Conservation (phyloP, 2,888 invertebrate species). For the Panzeria rudis region DNA sequence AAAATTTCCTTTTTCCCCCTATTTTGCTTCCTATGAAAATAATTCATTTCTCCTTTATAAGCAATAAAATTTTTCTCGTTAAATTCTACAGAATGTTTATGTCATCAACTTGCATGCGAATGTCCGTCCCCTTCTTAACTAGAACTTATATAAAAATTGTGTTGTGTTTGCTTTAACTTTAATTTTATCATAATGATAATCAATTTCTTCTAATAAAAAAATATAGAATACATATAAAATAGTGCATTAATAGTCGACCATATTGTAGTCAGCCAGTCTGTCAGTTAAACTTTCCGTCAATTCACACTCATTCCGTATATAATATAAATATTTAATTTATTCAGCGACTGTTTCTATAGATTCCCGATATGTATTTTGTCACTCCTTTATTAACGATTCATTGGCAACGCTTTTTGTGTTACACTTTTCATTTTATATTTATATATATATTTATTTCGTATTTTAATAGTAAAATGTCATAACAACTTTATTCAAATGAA, state of each 20-base stretch:
- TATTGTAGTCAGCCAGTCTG: slow-evolving; percentile 24
- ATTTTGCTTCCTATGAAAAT: background rate
- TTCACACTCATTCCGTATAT: slow-evolving; percentile 1
- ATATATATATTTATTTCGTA: background rate
- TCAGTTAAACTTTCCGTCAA: background rate
- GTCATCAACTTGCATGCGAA: background rate
- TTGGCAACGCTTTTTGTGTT: slow-evolving; percentile 24
- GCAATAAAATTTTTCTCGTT: background rate
- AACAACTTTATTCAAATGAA: slow-evolving; percentile 24
- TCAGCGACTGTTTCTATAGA: slow-evolving; percentile 20
- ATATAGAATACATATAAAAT: background rate
- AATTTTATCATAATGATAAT: slow-evolving; percentile 12
- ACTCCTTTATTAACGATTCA: slow-evolving; percentile 6
- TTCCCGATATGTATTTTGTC: background rate
- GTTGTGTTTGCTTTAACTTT: background rate
- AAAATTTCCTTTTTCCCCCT: too few species aligned
- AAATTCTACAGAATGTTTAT: background rate
- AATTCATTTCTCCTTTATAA: background rate
- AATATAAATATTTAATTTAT: slow-evolving; percentile 21
- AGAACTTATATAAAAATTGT: background rate
- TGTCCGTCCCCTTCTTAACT: background rate
- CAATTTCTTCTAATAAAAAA: background rate
- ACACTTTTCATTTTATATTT: slow-evolving; percentile 1
- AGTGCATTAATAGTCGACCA: slow-evolving; percentile 4
- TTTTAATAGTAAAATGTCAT: slow-evolving; percentile 10